phyloP scores from a whole-genome alignment of 1,140 invertebrate species.

The Drosophila grimshawi region DNA sequence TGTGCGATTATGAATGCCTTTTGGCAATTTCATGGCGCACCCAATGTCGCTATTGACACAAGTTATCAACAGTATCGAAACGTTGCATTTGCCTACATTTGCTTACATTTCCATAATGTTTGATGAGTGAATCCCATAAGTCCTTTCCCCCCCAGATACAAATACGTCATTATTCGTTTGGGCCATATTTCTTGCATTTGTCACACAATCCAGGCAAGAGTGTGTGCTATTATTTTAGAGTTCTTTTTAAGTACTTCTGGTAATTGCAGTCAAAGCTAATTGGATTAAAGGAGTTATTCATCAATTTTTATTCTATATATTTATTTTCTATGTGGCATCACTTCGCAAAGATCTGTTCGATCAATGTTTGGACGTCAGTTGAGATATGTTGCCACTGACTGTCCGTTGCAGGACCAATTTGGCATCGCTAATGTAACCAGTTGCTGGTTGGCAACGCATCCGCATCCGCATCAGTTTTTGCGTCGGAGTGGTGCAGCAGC shows the following conservation, averaged over 20 bases:
- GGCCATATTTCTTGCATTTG: too few species aligned
- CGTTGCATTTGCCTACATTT: slow-evolving; percentile 3
- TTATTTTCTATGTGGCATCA: too few species aligned
- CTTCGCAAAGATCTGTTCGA: not conserved
- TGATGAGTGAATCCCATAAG: not conserved
- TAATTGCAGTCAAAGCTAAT: too few species aligned
- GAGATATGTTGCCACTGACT: slow-evolving; percentile 1
- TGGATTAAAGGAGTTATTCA: too few species aligned
- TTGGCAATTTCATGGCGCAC: slow-evolving; percentile 16
- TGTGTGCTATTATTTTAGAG: too few species aligned
- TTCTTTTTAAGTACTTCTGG: too few species aligned
- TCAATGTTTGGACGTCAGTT: not conserved
- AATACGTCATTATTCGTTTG: not conserved
- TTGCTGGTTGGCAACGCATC: slow-evolving; percentile 31
- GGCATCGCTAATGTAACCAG: slow-evolving; percentile 53
- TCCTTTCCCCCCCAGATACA: not conserved
- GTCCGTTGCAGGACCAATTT: slow-evolving; percentile 42
- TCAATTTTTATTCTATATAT: too few species aligned
- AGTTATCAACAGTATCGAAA: slow-evolving; percentile 11
- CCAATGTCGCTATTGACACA: slow-evolving; percentile 4
- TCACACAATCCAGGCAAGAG: too few species aligned
- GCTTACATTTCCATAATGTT: slow-evolving; percentile 5
- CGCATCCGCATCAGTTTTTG: slow-evolving; percentile 54
- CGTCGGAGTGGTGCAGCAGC: slow-evolving; percentile 55
- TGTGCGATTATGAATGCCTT: slow-evolving; percentile 33